These are phyloP conservation scores for Sebastes kiyomatsui DNA, from an alignment of 2,797 vertebrate genomes.

Conservation along the genomic window DNA sequence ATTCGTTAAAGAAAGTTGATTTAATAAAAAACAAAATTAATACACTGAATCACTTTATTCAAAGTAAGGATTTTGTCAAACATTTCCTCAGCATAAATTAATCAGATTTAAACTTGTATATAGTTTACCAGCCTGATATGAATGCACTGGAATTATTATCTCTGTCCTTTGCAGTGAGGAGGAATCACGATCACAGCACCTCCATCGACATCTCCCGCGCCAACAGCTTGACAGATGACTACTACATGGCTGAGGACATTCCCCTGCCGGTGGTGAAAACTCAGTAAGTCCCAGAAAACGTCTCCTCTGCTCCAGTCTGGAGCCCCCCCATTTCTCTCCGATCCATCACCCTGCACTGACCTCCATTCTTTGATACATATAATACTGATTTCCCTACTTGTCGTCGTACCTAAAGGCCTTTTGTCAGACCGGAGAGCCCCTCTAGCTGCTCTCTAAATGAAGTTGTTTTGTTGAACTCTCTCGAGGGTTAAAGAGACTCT, in stretches of 20 bases:
- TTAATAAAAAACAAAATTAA: too few species aligned
- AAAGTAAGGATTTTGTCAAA: too few species aligned
- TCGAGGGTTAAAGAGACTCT: slow-evolving; percentile 71
- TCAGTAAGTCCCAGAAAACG: slow-evolving; percentile 82
- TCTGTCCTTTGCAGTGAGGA: slow-evolving; percentile 69
- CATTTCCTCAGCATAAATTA: not conserved
- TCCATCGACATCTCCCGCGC: slow-evolving; percentile 81
- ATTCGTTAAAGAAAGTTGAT: too few species aligned
- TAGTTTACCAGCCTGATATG: not conserved
- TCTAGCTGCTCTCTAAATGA: slow-evolving; percentile 64
- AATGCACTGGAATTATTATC: not conserved
- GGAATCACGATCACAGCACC: slow-evolving; percentile 59
- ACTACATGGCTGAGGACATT: slow-evolving; percentile 83
- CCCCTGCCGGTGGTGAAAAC: slow-evolving; percentile 78
- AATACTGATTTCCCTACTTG: slow-evolving; percentile 56
- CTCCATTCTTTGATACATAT: slow-evolving; percentile 56
- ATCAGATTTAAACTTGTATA: not conserved
- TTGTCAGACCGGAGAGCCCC: slow-evolving; percentile 63
- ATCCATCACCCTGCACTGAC: slow-evolving; percentile 55
- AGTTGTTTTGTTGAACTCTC: slow-evolving; percentile 71
- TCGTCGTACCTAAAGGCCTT: slow-evolving; percentile 42
- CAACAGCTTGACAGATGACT: slow-evolving; percentile 88
- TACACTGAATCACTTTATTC: too few species aligned
- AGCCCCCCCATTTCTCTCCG: slow-evolving; percentile 21
- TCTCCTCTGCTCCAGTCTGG: not conserved